A percentile compares a stretch with the other conserved stretches of the same genome.
Evolutionary conservation across 2,888 invertebrate genomes (phyloP).

Genomic region (Spisula solida): DNA sequence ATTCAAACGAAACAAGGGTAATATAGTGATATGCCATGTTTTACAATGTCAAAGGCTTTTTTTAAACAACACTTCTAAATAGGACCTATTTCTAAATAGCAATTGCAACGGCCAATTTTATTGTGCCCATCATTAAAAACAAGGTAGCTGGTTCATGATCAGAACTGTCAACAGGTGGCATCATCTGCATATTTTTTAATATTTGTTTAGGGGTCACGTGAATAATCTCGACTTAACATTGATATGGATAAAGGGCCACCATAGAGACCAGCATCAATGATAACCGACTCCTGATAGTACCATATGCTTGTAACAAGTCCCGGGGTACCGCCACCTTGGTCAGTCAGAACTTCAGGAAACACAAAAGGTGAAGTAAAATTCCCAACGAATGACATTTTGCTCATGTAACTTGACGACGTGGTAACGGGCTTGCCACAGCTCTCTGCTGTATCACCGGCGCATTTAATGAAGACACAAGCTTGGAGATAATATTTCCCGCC

Average conservation of each 20-base stretch:
- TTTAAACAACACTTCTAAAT: no score
- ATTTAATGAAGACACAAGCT: slow-evolving; percentile 60
- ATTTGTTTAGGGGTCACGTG: slow-evolving; percentile 19
- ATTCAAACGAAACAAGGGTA: no score
- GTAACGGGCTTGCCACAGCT: slow-evolving; percentile 62
- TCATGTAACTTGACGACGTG: slow-evolving; percentile 48
- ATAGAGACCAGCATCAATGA: slow-evolving; percentile 62
- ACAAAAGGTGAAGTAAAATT: slow-evolving; percentile 59
- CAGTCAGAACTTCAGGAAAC: slow-evolving; percentile 61
- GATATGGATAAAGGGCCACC: slow-evolving; percentile 59
- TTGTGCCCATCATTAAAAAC: not conserved
- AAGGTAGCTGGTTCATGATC: no score
- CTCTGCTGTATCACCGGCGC: slow-evolving; percentile 46
- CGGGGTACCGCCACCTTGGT: slow-evolving; percentile 25
- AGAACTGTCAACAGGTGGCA: no score
- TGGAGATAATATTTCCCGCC: slow-evolving; percentile 55
- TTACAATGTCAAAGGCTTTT: no score
- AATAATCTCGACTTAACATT: slow-evolving; percentile 56
- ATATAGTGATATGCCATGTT: no score
- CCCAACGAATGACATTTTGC: slow-evolving; percentile 65
- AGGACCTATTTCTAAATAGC: no score
- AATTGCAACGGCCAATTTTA: no score
- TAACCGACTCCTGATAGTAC: slow-evolving; percentile 55
- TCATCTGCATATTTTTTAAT: no score
- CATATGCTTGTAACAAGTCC: slow-evolving; percentile 53